These are phyloP conservation scores for Drosophila sechellia DNA, from an alignment of 1,140 invertebrate species.

Conservation along the genomic window DNA sequence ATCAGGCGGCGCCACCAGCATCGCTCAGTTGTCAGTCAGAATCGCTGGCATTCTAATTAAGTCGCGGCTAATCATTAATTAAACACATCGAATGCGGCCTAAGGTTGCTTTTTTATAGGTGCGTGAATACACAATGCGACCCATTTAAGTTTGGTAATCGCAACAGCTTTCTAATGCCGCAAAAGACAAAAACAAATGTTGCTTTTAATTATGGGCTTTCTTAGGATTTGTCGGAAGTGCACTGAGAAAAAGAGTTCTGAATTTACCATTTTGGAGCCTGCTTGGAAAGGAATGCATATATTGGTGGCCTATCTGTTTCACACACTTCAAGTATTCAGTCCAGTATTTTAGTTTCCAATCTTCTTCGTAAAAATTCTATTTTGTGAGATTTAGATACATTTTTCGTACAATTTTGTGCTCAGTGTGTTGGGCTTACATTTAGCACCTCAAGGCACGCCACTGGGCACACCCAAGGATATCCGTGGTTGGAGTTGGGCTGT, in stretches of 20 bases:
- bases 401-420: neutral
- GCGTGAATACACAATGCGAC: conserved; percentile 20
- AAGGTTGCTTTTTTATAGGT: conserved; percentile 23
- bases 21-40: conserved; percentile 42
- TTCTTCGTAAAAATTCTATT: too few relatives aligned
- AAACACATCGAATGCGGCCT: conserved; percentile 55
- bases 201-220: conserved; percentile 74
- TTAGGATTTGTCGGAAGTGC: conserved; percentile 28
- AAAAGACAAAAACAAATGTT: conserved; percentile 69
- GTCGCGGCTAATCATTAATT: conserved; percentile 75
- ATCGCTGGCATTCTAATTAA: conserved; percentile 69
- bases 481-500: conserved; percentile 20
- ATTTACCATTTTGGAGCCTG: neutral
- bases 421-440: conserved; percentile 56
- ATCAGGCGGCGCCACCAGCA: conserved; percentile 16
- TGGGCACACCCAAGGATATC: conserved; percentile 70
- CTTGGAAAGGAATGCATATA: too few relatives aligned
- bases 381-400: too few relatives aligned
- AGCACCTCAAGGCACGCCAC: conserved; percentile 76
- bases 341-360: too few relatives aligned
- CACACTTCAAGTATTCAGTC: too few relatives aligned
- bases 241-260: neutral
- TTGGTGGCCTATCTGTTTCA: too few relatives aligned
- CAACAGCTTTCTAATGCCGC: conserved; percentile 68
- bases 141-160: conserved; percentile 80